Conservation (phyloP, 2,113 vertebrate species). For the Lagopus muta region DNA sequence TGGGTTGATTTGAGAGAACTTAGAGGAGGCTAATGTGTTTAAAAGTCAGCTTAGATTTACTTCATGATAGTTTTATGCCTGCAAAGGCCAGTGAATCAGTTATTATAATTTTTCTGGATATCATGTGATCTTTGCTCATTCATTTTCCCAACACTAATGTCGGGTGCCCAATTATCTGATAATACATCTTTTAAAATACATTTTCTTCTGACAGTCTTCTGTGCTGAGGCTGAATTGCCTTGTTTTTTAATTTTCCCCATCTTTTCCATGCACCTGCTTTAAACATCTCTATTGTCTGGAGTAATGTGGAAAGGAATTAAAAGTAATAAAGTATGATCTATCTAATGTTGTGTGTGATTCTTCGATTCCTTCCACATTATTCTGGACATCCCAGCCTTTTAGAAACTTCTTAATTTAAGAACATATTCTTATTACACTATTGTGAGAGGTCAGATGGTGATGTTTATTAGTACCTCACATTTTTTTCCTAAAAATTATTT, state of each 20-base stretch:
- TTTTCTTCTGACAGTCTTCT: conserved; percentile 55
- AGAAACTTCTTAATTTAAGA: conserved; percentile 52
- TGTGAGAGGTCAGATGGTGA: conserved; percentile 74
- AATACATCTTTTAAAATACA: conserved; percentile 36
- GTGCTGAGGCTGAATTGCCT: conserved; percentile 49
- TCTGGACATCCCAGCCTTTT: conserved; percentile 62
- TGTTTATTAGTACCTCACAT: conserved; percentile 74
- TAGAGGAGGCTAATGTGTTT: neutral
- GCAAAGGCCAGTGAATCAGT: neutral
- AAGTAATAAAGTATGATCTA: neutral
- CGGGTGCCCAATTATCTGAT: neutral
- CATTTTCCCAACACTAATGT: conserved; percentile 10
- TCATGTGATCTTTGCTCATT: neutral
- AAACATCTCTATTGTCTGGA: conserved; percentile 73
- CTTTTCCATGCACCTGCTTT: conserved; percentile 40
- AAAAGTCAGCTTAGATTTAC: neutral
- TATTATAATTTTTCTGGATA: neutral
- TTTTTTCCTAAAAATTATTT: conserved; percentile 77
- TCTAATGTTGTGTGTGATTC: conserved; percentile 39
- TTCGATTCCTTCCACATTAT: conserved; percentile 74
- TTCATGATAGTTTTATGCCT: neutral
- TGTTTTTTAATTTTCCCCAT: neutral
- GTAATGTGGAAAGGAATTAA: conserved; percentile 74
- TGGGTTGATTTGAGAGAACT: neutral
- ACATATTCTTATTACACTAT: conserved; percentile 69